Percentiles rank a stretch among this genome's conserved stretches.
phyloP scores from a whole-genome alignment of 2,113 vertebrate genomes.

The Malaclemys terrapin region DNA sequence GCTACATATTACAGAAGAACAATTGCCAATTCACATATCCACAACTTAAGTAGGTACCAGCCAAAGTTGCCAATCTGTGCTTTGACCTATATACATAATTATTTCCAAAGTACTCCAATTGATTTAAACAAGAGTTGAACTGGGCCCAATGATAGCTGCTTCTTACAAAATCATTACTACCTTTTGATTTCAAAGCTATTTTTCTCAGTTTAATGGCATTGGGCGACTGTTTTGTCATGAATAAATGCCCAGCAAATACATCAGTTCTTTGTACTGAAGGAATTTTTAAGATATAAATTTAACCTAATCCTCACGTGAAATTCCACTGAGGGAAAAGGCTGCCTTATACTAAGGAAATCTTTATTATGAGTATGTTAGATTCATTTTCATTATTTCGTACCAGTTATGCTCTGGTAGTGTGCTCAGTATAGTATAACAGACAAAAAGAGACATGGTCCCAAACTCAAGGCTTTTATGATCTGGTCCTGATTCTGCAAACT shows the following conservation, averaged over 20 bases:
- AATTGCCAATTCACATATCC: background rate
- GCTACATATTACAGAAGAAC: slow-evolving; percentile 9
- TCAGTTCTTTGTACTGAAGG: background rate
- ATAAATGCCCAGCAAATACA: background rate
- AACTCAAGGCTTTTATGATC: background rate
- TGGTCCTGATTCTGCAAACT: background rate
- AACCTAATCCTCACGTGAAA: background rate
- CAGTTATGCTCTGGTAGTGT: background rate
- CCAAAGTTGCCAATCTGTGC: slow-evolving; percentile 50
- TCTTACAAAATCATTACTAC: background rate
- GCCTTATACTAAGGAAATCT: background rate
- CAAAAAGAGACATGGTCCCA: background rate
- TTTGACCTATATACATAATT: slow-evolving; percentile 49
- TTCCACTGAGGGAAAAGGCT: background rate
- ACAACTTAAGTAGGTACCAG: slow-evolving; percentile 45
- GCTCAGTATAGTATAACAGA: background rate
- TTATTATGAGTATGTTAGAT: background rate
- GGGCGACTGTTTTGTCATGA: background rate
- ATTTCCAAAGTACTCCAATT: background rate
- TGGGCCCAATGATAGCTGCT: background rate
- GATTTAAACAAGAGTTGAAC: slow-evolving; percentile 16
- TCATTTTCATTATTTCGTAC: background rate
- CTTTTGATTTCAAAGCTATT: background rate
- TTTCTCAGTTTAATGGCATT: background rate
- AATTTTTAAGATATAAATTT: background rate